phyloP scores from a whole-genome alignment of 2,113 vertebrate species.

The Podarcis muralis region DNA sequence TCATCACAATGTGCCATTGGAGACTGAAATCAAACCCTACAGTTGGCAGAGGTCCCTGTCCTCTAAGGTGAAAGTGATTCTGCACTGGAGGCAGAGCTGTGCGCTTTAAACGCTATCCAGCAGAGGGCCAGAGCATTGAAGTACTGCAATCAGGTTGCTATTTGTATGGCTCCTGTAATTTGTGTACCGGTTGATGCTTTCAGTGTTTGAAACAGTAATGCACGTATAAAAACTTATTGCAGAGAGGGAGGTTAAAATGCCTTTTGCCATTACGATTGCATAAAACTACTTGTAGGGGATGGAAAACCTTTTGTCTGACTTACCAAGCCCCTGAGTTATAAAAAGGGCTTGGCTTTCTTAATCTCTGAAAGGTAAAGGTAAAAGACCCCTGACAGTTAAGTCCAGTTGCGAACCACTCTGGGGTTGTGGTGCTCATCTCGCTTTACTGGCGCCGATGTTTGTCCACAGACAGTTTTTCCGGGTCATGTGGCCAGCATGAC shows the following conservation, averaged over 20 bases:
- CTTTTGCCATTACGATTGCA: background rate
- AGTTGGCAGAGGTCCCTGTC: conserved; percentile 10
- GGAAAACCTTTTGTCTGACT: background rate
- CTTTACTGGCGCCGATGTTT: too few species aligned
- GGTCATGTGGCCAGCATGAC: too few species aligned
- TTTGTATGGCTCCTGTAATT: background rate
- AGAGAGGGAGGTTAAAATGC: background rate
- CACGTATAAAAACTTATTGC: background rate
- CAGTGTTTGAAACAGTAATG: background rate
- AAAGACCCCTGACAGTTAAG: too few species aligned
- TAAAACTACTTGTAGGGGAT: background rate
- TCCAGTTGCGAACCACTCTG: too few species aligned
- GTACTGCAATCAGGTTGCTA: background rate
- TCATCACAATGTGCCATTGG: conserved; percentile 11
- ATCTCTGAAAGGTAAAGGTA: too few species aligned
- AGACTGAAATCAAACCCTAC: conserved; percentile 15
- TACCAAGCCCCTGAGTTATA: background rate
- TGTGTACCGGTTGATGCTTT: background rate
- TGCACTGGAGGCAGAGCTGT: background rate
- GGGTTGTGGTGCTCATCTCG: too few species aligned
- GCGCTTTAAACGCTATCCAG: background rate
- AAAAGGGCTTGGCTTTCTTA: background rate
- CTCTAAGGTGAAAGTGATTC: background rate
- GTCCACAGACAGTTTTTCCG: too few species aligned
- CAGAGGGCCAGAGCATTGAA: background rate